Percentiles rank a stretch among this genome's conserved stretches.
Conservation (phyloP, 2,797 vertebrate genomes). For the Hybognathus amarus region DNA sequence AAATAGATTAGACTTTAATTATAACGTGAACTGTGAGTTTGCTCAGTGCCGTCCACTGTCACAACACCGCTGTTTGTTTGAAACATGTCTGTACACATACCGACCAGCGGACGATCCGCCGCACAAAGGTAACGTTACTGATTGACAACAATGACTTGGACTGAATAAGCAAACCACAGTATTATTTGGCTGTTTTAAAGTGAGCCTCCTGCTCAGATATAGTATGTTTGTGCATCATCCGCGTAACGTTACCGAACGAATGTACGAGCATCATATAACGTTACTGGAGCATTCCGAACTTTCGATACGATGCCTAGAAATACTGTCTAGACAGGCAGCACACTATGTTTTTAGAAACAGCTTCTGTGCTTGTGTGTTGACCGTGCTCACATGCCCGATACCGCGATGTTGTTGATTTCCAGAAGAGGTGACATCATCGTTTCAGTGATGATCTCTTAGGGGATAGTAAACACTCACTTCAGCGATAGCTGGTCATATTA, state of each 20-base stretch:
- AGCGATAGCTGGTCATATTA: neutral
- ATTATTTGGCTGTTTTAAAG: neutral
- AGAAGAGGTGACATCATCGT: slow-evolving; percentile 51
- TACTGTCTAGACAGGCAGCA: neutral
- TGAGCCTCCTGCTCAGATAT: neutral
- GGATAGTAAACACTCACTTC: neutral
- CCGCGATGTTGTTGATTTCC: slow-evolving; percentile 37
- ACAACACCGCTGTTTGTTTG: slow-evolving; percentile 27
- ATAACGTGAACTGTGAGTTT: neutral
- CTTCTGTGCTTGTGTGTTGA: neutral
- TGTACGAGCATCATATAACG: too few relatives aligned
- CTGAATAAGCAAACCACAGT: neutral
- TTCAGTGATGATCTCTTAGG: slow-evolving; percentile 9
- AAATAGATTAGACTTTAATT: neutral
- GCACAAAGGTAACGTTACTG: neutral
- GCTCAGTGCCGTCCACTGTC: neutral
- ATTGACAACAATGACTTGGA: neutral
- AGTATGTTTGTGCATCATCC: too few relatives aligned
- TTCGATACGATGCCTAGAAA: neutral
- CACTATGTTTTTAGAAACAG: neutral
- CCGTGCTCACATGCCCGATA: slow-evolving; percentile 5
- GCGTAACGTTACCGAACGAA: neutral
- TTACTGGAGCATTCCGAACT: neutral
- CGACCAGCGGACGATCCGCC: neutral
- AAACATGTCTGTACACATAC: slow-evolving; percentile 59